Percentiles rank a stretch among this genome's conserved stretches.
Conservation (phyloP, 2,113 vertebrate genomes). For the Mirounga angustirostris region DNA sequence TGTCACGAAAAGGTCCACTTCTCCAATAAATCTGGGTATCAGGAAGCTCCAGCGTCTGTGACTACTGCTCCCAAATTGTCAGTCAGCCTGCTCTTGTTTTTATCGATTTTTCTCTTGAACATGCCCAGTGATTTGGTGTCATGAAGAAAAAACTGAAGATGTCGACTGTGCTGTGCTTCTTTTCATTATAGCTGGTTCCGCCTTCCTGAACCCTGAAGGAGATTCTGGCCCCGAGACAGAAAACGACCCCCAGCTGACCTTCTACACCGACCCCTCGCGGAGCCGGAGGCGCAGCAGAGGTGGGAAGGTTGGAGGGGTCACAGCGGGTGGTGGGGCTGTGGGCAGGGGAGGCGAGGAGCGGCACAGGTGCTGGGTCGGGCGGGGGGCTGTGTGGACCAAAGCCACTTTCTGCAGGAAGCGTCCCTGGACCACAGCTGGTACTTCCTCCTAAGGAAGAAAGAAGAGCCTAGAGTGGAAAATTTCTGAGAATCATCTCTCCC, state of each 20-base stretch:
- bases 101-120: background rate
- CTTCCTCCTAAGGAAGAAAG: conserved; percentile 54
- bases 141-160: background rate
- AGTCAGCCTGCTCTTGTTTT: background rate
- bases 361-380: background rate
- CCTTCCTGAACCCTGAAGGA: conserved; percentile 98
- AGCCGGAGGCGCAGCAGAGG: conserved; percentile 97
- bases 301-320: conserved; percentile 70
- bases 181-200: conserved; percentile 92
- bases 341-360: fast-evolving
- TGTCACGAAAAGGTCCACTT: background rate
- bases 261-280: conserved; percentile 98
- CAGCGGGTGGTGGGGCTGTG: fast-evolving
- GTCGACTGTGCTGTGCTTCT: background rate
- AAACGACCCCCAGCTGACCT: conserved; percentile 98
- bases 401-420: background rate
- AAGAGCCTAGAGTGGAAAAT: conserved; percentile 14
- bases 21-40: background rate
- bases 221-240: conserved; percentile 97
- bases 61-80: background rate
- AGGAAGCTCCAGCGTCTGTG: background rate
- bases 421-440: background rate
- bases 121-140: background rate
- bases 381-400: background rate
- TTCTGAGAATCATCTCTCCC: conserved; percentile 75